A percentile compares a stretch with the other conserved stretches of the same genome.
Conservation (phyloP, 2,797 vertebrate genomes). For the Petrocephalus sullivani region DNA sequence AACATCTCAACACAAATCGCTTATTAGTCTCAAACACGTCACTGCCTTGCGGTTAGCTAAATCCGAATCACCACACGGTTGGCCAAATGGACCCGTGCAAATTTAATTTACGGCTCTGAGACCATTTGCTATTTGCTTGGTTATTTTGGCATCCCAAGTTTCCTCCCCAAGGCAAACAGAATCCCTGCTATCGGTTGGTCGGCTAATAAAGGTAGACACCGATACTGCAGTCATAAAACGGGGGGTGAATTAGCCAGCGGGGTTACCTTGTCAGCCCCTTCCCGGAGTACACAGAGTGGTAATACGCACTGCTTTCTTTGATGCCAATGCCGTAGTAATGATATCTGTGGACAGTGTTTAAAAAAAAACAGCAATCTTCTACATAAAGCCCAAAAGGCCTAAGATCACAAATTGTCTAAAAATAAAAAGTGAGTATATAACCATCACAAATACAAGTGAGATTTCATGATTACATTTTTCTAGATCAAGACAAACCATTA, state of each 20-base stretch:
- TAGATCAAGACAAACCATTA: background rate
- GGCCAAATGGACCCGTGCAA: constrained; percentile 33
- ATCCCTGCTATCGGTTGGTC: constrained; percentile 47
- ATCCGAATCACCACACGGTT: background rate
- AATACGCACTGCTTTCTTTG: constrained; percentile 97
- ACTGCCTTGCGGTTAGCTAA: background rate
- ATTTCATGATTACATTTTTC: background rate
- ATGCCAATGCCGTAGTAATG: constrained; percentile 98
- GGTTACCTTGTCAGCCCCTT: constrained; percentile 95
- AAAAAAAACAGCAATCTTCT: background rate
- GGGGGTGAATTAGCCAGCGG: background rate
- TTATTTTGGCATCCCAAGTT: constrained; percentile 38
- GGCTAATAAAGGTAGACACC: constrained; percentile 39
- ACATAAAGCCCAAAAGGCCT: background rate
- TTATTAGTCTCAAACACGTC: background rate
- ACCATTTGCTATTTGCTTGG: constrained; percentile 45
- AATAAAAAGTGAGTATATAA: background rate
- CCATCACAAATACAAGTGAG: background rate
- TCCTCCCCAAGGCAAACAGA: constrained; percentile 53
- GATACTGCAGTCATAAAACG: constrained; percentile 21
- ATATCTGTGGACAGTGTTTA: constrained; percentile 62
- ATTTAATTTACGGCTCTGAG: constrained; percentile 32
- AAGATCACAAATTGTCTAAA: background rate
- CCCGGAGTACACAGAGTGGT: constrained; percentile 96
- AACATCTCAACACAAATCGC: background rate